Evolutionary conservation across 30 jellyfish, hydroid and myxozoan species (phyloP).

Genomic region (Cassiopea andromeda): DNA sequence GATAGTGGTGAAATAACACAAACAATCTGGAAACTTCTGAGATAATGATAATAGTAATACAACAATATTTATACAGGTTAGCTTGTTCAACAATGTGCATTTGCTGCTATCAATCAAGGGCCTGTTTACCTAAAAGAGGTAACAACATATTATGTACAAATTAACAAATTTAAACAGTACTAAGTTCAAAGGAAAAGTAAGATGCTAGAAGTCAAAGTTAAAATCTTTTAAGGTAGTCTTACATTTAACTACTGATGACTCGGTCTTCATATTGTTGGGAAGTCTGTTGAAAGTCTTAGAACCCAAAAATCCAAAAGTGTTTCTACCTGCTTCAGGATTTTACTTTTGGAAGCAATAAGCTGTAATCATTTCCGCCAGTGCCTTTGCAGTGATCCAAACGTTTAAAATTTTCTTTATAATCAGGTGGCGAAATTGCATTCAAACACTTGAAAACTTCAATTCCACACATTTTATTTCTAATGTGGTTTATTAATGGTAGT

Average conservation of each 20-base stretch:
- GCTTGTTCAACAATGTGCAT: too few relatives aligned
- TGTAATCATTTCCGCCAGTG: slow-evolving; percentile 14
- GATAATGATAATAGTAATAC: too few relatives aligned
- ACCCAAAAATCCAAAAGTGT: slow-evolving; percentile 3
- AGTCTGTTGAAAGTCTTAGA: background rate
- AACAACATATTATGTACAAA: too few relatives aligned
- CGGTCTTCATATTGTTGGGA: background rate
- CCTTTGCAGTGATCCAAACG: slow-evolving; percentile 16
- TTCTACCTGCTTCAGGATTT: slow-evolving; percentile 15
- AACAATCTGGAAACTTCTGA: too few relatives aligned
- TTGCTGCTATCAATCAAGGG: too few relatives aligned
- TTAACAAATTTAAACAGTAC: background rate
- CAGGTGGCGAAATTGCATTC: slow-evolving; percentile 26
- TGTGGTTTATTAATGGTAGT: slow-evolving; percentile 43
- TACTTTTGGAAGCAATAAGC: slow-evolving; percentile 21
- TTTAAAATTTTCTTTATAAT: background rate
- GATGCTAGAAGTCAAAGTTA: background rate
- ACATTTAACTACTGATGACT: background rate
- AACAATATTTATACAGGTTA: too few relatives aligned
- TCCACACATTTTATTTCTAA: slow-evolving; percentile 32
- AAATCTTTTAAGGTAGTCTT: background rate
- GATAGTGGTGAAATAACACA: too few relatives aligned
- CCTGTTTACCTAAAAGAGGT: too few relatives aligned
- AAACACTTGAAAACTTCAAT: slow-evolving; percentile 40
- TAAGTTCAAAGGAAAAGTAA: background rate